Evolutionary conservation across 2,888 invertebrate species (phyloP), one percentile per base, ranked within the genome.

Genomic region (Leuctra nigra): DNA sequence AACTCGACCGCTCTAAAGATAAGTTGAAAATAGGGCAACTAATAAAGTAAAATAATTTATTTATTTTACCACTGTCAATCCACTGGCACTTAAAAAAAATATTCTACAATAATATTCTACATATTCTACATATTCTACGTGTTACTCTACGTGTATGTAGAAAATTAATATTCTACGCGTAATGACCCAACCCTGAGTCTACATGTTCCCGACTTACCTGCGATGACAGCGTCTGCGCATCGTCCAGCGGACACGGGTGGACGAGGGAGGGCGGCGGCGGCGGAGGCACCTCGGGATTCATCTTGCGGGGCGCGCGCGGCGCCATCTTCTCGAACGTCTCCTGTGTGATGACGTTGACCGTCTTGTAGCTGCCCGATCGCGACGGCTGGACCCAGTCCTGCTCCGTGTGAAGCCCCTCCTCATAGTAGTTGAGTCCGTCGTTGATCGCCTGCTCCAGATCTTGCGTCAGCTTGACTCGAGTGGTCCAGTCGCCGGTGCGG

Each of bases 371-470:
- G 58, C 75, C 77, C 50, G 69, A 65, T 59, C 75, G 77, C 52
- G 69, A 65, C 1, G 72, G 52, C 53, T 65, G 64, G 6, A 60
- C 78, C 68, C 75, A 70, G 61, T 83, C 80, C 38, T 77, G 72
- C 55, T 81, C 81, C 14, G 78, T 84, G 92, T 92, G 91, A 55
- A 98, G 73, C 68, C 96, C 95, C 69, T 96, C 93, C 73, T 99
- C 98, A 66, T 98, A 99, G 66, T 92, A 90, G 68, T 83, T 86
- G 18, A 99, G 79, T n/a, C 98, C 98, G 71, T 98, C 95, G 65
- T 96, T 95, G 65, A 99, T 99, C 41, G 91, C 88, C 75, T 94
- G 89, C 65, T 90, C 94, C 65, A 97, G 76, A 68, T 97, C 95
- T 73, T 95, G 91, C 7, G 91, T 88, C 75, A 97, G 93, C 80